Conservation (phyloP, 2,797 vertebrate genomes). For the Peromyscus nudipes region DNA sequence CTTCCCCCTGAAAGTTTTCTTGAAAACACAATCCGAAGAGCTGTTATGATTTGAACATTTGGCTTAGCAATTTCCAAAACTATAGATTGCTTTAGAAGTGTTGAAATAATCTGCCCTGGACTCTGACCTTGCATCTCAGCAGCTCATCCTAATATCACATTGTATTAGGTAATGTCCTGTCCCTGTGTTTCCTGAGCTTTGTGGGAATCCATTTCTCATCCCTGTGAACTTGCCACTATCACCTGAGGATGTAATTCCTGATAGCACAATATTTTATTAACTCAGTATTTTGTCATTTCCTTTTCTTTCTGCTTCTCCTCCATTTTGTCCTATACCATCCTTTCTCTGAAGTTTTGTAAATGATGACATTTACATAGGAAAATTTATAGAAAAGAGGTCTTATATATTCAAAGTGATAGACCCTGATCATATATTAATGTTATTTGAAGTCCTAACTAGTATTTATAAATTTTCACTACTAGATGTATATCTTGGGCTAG, state of each 20-base stretch:
- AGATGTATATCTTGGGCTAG: not conserved
- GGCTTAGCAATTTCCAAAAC: not conserved
- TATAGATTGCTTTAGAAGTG: not conserved
- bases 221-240: not conserved
- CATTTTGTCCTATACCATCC: not conserved
- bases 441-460: not conserved
- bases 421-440: not conserved
- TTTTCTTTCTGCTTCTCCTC: not conserved
- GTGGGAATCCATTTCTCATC: not conserved
- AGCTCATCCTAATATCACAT: not conserved
- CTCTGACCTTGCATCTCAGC: not conserved
- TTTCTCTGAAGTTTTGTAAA: not conserved
- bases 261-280: not conserved
- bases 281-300: not conserved
- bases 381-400: not conserved
- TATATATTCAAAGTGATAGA: not conserved
- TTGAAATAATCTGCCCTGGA: not conserved
- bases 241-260: not conserved
- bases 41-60: not conserved
- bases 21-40: not conserved
- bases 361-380: not conserved
- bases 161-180: not conserved
- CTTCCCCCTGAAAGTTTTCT: not conserved
- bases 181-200: not conserved
- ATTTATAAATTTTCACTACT: not conserved